phyloP scores from a whole-genome alignment of 2,113 vertebrate genomes.

The Perca fluviatilis region DNA sequence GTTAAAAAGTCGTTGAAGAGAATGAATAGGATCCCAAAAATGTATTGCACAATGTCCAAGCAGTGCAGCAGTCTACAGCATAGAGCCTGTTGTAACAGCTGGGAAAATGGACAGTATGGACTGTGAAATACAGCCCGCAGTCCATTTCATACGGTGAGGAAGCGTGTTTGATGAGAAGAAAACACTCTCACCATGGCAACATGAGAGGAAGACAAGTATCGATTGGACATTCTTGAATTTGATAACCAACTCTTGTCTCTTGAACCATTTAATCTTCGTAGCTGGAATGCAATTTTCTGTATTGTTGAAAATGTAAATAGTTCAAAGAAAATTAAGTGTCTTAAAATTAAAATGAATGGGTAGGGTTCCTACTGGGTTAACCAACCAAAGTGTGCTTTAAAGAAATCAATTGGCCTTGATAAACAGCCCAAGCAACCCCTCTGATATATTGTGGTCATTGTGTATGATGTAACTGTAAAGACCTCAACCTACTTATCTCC shows the following conservation, averaged over 20 bases:
- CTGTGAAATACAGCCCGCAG: slow-evolving; percentile 2
- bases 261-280: neutral
- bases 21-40: neutral
- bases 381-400: neutral
- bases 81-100: slow-evolving; percentile 6
- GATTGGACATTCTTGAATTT: slow-evolving; percentile 37
- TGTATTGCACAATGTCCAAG: neutral
- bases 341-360: too few relatives aligned
- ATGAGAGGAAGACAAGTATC: slow-evolving; percentile 28
- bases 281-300: neutral
- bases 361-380: too few relatives aligned
- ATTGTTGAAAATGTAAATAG: neutral
- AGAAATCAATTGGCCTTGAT: neutral
- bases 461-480: neutral
- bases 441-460: neutral
- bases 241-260: slow-evolving; percentile 15
- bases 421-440: slow-evolving; percentile 9
- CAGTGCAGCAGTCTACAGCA: neutral
- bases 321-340: neutral
- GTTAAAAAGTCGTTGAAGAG: neutral
- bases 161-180: slow-evolving; percentile 14
- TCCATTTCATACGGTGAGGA: slow-evolving; percentile 21
- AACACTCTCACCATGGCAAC: neutral
- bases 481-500: neutral
- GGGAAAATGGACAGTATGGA: slow-evolving; percentile 9